Base-by-base conservation (phyloP, 2,888 invertebrate genomes). In the Latrodectus hesperus region DNA sequence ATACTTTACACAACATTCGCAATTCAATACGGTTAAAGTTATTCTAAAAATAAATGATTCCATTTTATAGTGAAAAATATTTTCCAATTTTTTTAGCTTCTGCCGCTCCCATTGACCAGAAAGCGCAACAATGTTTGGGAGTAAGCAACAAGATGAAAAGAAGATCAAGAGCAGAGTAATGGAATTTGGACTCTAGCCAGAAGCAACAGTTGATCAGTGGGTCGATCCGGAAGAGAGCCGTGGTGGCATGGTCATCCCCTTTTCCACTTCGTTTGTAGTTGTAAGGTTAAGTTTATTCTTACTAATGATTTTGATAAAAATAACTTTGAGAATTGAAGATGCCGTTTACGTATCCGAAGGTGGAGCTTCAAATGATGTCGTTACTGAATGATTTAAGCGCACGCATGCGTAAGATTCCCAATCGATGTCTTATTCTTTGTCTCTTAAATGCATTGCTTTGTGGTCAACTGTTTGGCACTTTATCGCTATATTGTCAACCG, bases 171-270 rank as follows among this genome's bases (percentile, higher is more conserved):
- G 71, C 77, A 77, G 10, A 52, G 67, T 64, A 67, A 81, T 81
- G 53, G 22, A 67, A 60, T 84, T 84, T 84, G 84, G 84, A 84
- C 49, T 64, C 17, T 16, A 75, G 85, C 79, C 79, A 85, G 85
- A 80, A 74, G 85, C 85, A 85, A 85, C 85, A 79, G 85, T 85
- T 84, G 84, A 84, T 78, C 49, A 26, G 75, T 70, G 68, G 85
- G 85, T 85, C 85, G 79, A 80, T 80, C 70, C 51, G 51, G 78
- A 67, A 52, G n/a, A 53, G 38, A 26, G 65, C n/a, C 16, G 17
- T 1, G 52, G 55, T 38, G 11, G 73, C 22, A 70, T 51, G 55
- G 38, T 49, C 55, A 22, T 16, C 72, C 64, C 77, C n/a, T 64
- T 64, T 51, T 68, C 52, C 70, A 51, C 75, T 52, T 12, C 71